Evolutionary conservation across 2,888 invertebrate genomes (phyloP), one percentile per base, ranked within the genome.

Genomic region (Diaperis boleti): DNA sequence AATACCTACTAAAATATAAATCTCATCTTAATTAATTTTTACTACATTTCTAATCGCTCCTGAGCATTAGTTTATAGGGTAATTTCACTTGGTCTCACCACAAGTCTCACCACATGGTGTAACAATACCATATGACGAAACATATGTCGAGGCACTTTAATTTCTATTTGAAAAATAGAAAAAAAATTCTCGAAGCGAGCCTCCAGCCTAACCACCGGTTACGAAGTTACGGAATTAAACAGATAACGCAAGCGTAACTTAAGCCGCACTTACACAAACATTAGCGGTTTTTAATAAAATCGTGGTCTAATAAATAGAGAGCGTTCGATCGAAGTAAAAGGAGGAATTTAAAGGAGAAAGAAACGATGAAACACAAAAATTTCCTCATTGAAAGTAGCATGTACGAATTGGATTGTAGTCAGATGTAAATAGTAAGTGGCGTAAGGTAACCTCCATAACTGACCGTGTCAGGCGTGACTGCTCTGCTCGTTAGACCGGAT

Each of bases 401-500:
- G 50, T 39, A 47, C 31, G 33, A 10, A 22, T 62, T 35, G 39
- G 50, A 63, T 55, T 61, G 59, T 62, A 59, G 54, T 61, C 35
- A 54, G 60, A 63, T 65, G 47, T 49, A 55, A 55, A 60, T 50
- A 63, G 47, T 56, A 67, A 68, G 68, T 60, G 65, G 68, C 41
- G 41, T 69, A 69, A 64, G 67, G 68, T 74, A 77, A 76, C 77
- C 78, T 78, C 76, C 72, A 77, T 77, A 76, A 77, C 72, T 77
- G 76, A 76, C 77, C 76, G 78, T 76, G 76, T 76, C 77, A 78
- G 73, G 76, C 77, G 76, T 77, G 77, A 77, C 74, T 73, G 75
- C 74, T 74, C 75, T 72, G 73, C 66, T 74, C 75, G 76, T 73
- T 75, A 76, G 76, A 77, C 76, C 76, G 77, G 77, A 77, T 78